Base-by-base conservation (phyloP, 2,888 invertebrate genomes). In the Hypolimnas misippus region DNA sequence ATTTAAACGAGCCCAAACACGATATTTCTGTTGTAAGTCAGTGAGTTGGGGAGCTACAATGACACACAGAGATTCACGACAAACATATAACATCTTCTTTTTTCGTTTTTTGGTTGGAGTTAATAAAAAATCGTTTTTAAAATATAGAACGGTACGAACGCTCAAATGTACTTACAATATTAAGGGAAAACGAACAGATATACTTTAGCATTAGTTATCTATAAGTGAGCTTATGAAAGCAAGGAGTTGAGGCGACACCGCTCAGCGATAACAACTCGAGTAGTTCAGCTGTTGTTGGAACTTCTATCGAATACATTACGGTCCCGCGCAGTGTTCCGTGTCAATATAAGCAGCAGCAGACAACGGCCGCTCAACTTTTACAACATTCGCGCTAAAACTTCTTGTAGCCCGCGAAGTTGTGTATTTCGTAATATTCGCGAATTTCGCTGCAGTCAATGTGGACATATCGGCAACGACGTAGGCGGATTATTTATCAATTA, bases 331-430 rank as follows among this genome's bases (percentile, higher is more conserved):
- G 12, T 12, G n/a, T 4, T n/a, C 35, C 4, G n/a, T 38, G n/a
- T 38, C 10, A 33, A 33, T 33, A 38, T n/a, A 38, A 38, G 35
- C 35, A 38, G n/a, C 12, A n/a, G 12, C 29, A 12, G 33, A 8
- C n/a, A n/a, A n/a, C n/a, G n/a, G n/a, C 35, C 35, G 35, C 33
- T 33, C 10, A 38, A 38, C 35, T 38, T 38, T 38, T 38, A 38
- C n/a, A 38, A n/a, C 35, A 38, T 38, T 38, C n/a, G 33, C n/a
- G 35, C n/a, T 3, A n/a, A 38, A 38, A n/a, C n/a, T 33, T 33
- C 33, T 38, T 12, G 12, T n/a, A 12, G 4, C 1, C n/a, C 1
- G n/a, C 4, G 25, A 25, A 25, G 25, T 25, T 25, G 12, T 12
- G n/a, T n/a, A 12, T 38, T 38, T 38, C 35, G n/a, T n/a, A n/a